Percentiles rank a stretch among this genome's conserved stretches.
These are phyloP conservation scores for Semotilus atromaculatus DNA, from an alignment of 2,797 vertebrate species.

Conservation along the genomic window DNA sequence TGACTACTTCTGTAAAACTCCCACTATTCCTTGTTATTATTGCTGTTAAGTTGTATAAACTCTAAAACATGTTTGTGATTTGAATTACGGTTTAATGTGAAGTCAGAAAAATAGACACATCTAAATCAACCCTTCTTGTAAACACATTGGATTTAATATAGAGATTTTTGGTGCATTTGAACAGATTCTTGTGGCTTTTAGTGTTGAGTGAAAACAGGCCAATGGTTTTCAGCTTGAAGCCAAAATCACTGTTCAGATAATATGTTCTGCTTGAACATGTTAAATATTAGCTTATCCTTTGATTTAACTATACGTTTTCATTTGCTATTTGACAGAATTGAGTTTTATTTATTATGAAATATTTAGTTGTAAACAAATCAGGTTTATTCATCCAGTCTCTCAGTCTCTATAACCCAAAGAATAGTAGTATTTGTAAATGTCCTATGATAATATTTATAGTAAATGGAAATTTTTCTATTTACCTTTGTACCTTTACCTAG, in stretches of 20 bases:
- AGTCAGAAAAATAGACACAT: neutral
- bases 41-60: neutral
- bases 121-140: neutral
- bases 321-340: neutral
- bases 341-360: neutral
- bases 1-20: neutral
- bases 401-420: too few relatives aligned
- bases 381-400: neutral
- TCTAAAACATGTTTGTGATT: neutral
- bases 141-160: neutral
- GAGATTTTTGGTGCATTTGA: slow-evolving; percentile 7
- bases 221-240: neutral
- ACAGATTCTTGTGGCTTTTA: slow-evolving; percentile 6
- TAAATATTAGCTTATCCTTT: neutral
- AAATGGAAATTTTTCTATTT: too few relatives aligned
- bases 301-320: neutral
- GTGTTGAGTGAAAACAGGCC: slow-evolving; percentile 18
- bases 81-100: neutral
- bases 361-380: neutral
- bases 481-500: too few relatives aligned
- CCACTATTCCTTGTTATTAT: neutral
- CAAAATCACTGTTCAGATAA: neutral
- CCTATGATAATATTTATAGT: too few relatives aligned
- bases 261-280: neutral
- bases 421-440: neutral